A percentile compares a stretch with the other conserved stretches of the same genome.
Evolutionary conservation across 2,113 vertebrate genomes (phyloP).

Genomic region (Malurus alboscapulatus): DNA sequence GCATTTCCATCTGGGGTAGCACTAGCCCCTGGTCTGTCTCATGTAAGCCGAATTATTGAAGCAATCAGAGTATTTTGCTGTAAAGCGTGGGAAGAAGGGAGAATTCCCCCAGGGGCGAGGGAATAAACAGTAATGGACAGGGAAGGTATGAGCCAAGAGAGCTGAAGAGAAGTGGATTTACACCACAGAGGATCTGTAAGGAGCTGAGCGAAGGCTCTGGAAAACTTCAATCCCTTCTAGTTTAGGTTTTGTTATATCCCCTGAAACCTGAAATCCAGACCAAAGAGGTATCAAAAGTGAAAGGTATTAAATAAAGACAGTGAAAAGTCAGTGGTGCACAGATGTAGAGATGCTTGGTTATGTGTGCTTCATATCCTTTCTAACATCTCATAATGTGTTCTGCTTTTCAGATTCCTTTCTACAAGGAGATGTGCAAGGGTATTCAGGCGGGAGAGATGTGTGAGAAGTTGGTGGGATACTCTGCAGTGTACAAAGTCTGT

Average conservation of each 20-base stretch:
- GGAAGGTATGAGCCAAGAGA: background rate
- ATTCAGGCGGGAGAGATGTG: conserved; percentile 88
- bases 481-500: conserved; percentile 94
- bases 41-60: background rate
- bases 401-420: conserved; percentile 86
- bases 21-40: background rate
- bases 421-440: conserved; percentile 80
- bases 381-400: background rate
- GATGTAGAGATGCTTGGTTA: accelerated
- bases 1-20: background rate
- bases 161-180: background rate
- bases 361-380: background rate
- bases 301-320: background rate
- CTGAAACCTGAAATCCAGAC: background rate
- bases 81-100: background rate
- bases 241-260: background rate
- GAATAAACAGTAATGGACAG: background rate
- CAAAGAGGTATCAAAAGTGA: background rate
- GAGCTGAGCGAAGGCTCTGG: background rate
- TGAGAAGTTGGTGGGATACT: conserved; percentile 89
- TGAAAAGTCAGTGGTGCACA: background rate
- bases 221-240: background rate
- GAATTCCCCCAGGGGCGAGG: background rate
- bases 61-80: background rate
- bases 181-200: background rate